Base-by-base conservation (phyloP, 30 jellyfish, hydroid and myxozoan species). In the Hydractinia symbiolongicarpus region DNA sequence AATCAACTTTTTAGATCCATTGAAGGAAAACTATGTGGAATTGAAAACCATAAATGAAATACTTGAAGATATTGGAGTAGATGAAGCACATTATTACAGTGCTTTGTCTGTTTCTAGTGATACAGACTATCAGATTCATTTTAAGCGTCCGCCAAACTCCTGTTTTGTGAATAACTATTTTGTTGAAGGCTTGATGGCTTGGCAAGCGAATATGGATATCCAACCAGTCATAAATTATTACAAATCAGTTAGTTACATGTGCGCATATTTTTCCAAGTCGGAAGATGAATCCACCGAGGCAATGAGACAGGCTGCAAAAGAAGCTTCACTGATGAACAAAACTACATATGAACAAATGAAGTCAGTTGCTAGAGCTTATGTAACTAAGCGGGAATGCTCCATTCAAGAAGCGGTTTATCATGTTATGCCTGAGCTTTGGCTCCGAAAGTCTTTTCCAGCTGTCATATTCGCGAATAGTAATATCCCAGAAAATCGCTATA, bases 401-500 rank as follows among this genome's bases (percentile, higher is more conserved):
- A 58, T 58, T 58, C 69, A 58, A 58, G 69, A 58, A 58, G 69
- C 69, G 15, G 69, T 58, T 16, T 58, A 13, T 58, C 15, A 11
- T 16, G 69, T 58, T 13, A 13, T 58, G 16, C 69, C 69, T 58
- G 69, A 58, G 16, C 15, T 58, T 58, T 58, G 69, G 69, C 69
- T 58, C 16, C 15, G 69, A 58, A 58, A 58, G 16, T 11, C 69
- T 11, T 58, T 16, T 1, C 69, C 69, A 13, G 69, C 16, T 13
- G 69, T 58, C 16, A 58, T 58, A 11, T 58, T 58, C 50, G 80
- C 68, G 1, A 71, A 71, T 50, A 71, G 56, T n/a, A 71, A 71
- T 71, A 8, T 9, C 17, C 68, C 80, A n/a, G 71, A 71, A 52
- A 71, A 71, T n/a, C 40, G 80, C 56, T 71, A n/a, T 19, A 30